Percentiles rank a stretch among this genome's conserved stretches.
Evolutionary conservation across 2,888 invertebrate genomes (phyloP).

Genomic region (Diogma glabrata): DNA sequence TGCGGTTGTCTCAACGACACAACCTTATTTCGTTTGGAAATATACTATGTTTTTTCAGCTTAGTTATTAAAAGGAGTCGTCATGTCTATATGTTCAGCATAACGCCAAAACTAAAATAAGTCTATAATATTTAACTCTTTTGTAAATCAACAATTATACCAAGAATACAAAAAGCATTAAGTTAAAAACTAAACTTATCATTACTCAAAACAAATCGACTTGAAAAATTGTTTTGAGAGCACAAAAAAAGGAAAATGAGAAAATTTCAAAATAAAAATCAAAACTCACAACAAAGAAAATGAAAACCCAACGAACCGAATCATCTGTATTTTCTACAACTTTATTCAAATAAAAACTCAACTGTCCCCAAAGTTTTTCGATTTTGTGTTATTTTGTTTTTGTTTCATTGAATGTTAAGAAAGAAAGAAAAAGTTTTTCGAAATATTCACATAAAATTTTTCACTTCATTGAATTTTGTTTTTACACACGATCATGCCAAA

Average conservation of each 20-base stretch:
- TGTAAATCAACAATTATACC: too few relatives aligned
- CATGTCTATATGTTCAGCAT: too few relatives aligned
- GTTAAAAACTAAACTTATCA: too few relatives aligned
- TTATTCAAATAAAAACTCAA: slow-evolving; percentile 4
- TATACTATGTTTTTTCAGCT: too few relatives aligned
- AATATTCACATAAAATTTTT: slow-evolving; percentile 9
- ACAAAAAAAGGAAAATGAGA: neutral
- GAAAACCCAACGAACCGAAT: slow-evolving; percentile 8
- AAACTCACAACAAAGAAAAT: neutral
- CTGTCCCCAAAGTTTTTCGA: slow-evolving; percentile 7
- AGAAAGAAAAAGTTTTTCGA: slow-evolving; percentile 2
- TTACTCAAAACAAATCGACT: too few relatives aligned
- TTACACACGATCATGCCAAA: slow-evolving; percentile 9
- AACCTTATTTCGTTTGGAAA: too few relatives aligned
- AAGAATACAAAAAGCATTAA: too few relatives aligned
- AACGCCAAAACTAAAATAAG: too few relatives aligned
- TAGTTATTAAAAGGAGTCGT: too few relatives aligned
- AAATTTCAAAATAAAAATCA: neutral
- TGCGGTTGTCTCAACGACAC: too few relatives aligned
- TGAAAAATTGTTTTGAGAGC: too few relatives aligned
- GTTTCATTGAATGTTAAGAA: neutral
- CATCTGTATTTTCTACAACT: neutral
- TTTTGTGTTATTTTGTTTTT: slow-evolving; percentile 5
- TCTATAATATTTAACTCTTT: too few relatives aligned
- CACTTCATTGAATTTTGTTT: slow-evolving; percentile 10